Base-by-base conservation (phyloP, 2,797 vertebrate species). In the Melopsittacus undulatus region DNA sequence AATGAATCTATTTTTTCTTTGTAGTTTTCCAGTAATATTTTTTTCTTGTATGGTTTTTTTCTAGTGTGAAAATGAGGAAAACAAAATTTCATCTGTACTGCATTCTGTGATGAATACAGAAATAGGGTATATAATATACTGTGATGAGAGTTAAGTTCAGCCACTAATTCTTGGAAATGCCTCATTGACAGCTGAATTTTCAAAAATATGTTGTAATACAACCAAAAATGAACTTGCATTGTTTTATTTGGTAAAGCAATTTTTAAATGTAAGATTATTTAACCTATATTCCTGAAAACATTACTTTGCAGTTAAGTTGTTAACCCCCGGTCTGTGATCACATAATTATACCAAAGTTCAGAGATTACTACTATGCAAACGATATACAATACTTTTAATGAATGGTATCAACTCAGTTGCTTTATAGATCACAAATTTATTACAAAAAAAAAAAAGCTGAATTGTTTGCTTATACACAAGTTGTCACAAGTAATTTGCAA, bases 401-500 rank as follows among this genome's bases (percentile, higher is more conserved):
- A 7, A 24, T 1, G 1, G 24, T 52, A 30, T 34, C 36, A 46
- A 3, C 74, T 52, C 24, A 52, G 34, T 68, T 89, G 67, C 32
- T 90, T 89, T 68, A 32, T 64, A 79, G 36, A 36, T 85, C 27
- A 67, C 17, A 52, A 54, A 21, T 76, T 69, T 69, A 30, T 90
- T 95, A 83, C 69, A 36, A 36, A 36, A 89, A 73, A 21, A 62
- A 88, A 24, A 52, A 62, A 4, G 48, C 85, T 61, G 24, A 68
- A 51, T 69, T 83, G 48, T 89, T 92, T 92, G 56, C 26, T 30
- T 96, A 62, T 91, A 80, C 84, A 94, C 62, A 76, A 69, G 45
- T 77, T 63, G 77, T 36, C 36, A 36, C 36, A 36, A 36, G 36
- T 36, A 36, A 36, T 36, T 36, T 36, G 36, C 36, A 36, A 36